Evolutionary conservation across 2,113 vertebrate species (phyloP).

Genomic region (Lampris megalopsis): DNA sequence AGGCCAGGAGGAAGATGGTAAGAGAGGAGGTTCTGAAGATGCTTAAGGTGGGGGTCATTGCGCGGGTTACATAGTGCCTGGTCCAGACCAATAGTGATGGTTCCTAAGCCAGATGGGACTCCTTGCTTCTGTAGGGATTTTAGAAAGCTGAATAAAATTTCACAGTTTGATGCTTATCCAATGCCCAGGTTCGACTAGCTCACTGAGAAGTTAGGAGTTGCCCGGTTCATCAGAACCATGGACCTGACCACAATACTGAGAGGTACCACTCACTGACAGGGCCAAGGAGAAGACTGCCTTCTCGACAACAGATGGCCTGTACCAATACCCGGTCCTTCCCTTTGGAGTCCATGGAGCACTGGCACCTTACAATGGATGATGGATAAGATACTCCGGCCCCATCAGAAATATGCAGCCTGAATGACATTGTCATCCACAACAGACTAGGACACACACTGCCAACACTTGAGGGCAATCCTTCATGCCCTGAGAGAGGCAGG

Average conservation of each 20-base stretch:
- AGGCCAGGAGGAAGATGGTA: background rate
- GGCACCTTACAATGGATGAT: no score
- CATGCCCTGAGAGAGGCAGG: background rate
- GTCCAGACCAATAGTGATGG: constrained; percentile 4
- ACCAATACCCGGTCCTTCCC: no score
- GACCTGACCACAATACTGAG: no score
- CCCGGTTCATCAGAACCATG: constrained; percentile 7
- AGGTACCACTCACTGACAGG: no score
- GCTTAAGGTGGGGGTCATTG: background rate
- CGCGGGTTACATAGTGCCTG: background rate
- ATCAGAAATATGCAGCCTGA: no score
- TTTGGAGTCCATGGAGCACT: no score
- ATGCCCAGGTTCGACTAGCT: constrained; percentile 14
- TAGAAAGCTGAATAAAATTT: constrained; percentile 3
- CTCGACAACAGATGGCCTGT: no score
- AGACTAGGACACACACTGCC: no score
- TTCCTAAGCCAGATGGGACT: background rate
- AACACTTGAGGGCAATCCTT: no score
- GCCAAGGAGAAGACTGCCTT: no score
- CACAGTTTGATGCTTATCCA: background rate
- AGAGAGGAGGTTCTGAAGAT: background rate
- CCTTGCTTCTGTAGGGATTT: constrained; percentile 17
- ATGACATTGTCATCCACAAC: no score
- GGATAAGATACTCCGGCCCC: no score
- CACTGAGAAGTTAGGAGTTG: background rate